phyloP scores from a whole-genome alignment of 2,888 invertebrate species.

The Andrena camellia region DNA sequence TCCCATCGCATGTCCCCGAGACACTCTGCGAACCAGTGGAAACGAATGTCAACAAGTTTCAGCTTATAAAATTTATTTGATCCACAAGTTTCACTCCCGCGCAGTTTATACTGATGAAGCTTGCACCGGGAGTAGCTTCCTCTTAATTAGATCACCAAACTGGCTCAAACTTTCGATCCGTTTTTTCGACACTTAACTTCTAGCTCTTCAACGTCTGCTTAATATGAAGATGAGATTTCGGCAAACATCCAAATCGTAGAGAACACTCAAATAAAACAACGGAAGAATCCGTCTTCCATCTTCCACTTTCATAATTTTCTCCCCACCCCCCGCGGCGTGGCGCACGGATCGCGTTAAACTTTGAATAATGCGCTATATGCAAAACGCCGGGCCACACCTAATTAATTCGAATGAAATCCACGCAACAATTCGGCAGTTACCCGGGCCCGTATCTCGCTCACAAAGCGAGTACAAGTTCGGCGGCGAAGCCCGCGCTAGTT shows the following conservation, averaged over 20 bases:
- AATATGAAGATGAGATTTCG: no score
- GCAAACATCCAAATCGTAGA: no score
- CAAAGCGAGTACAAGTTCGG: conserved; percentile 34
- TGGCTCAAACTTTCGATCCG: no score
- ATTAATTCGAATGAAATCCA: conserved; percentile 43
- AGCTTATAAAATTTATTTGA: neutral
- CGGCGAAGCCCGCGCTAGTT: conserved; percentile 17
- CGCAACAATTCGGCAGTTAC: conserved; percentile 31
- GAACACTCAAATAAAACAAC: no score
- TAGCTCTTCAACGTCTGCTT: no score
- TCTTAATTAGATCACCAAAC: no score
- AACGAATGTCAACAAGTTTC: conserved; percentile 1
- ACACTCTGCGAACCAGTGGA: neutral
- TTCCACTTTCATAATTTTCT: neutral
- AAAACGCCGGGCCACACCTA: conserved; percentile 20
- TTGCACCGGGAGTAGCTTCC: neutral
- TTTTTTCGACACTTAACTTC: no score
- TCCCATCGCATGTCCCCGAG: no score
- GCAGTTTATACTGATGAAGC: neutral
- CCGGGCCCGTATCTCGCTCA: neutral
- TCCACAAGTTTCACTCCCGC: neutral
- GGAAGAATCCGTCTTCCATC: no score
- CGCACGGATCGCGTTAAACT: neutral
- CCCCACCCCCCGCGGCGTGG: neutral
- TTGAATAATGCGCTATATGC: conserved; percentile 12